Evolutionary conservation across 2,113 vertebrate species (phyloP), one percentile per base, ranked within the genome.

Genomic region (Climacteris rufus): DNA sequence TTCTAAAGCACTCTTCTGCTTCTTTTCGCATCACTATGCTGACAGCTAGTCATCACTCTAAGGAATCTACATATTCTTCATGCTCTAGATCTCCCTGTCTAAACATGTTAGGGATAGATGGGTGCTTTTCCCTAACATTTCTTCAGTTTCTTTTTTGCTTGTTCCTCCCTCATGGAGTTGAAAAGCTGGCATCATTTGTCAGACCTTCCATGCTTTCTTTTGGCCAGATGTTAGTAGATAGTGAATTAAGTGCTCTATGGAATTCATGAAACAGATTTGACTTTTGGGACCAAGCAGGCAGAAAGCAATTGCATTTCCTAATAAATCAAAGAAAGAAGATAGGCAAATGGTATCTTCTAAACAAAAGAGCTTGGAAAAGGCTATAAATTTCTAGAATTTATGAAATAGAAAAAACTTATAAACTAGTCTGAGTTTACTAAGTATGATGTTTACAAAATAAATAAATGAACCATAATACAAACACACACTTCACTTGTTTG

Each of bases 31-130:
- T 70, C 28, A 14, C 33, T 76, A 9, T 57, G 30, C 74, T 90
- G 82, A 54, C 49, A 92, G 59, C 7, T 57, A 90, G 40, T 80
- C 81, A 89, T 84, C 68, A 75, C 44, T 95, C 56, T 68, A 59
- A 91, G 71, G 68, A 97, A 65, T 35, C 20, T 92, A 61, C 39
- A 52, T 68, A 91, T 86, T 96, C 89, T 94, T 97, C 90, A 96
- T 92, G 91, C 95, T 97, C 93, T 87, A 97, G 64, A 95, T 96
- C 65, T 93, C 49, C 54, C 35, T 95, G 91, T 96, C 95, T 91
- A 89, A 97, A 75, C 82, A 76, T 45, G 61, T 96, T 94, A 97
- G 45, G 42, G 33, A 91, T 68, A 87, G 79, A 91, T 94, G 83
- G 42, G 93, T 94, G 85, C 33, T 92, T 93, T 96, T 78, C 42